Evolutionary conservation across 2,113 vertebrate species (phyloP).

Genomic region (Phalacrocorax pelagicus): DNA sequence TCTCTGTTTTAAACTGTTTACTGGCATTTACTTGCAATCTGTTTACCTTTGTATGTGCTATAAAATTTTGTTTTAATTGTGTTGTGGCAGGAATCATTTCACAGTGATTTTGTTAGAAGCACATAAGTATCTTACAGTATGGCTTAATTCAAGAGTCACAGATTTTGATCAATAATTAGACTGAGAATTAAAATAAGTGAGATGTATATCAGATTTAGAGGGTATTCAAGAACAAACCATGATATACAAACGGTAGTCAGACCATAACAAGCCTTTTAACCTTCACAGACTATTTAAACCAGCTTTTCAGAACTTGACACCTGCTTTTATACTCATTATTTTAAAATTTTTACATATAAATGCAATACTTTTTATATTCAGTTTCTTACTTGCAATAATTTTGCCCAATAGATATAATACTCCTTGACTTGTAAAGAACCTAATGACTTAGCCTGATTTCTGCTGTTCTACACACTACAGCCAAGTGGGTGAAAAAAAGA

Average conservation of each 20-base stretch:
- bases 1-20: slow-evolving; percentile 72
- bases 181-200: slow-evolving; percentile 27
- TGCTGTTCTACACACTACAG: slow-evolving; percentile 58
- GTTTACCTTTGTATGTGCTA: slow-evolving; percentile 56
- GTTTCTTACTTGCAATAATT: slow-evolving; percentile 37
- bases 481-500: slow-evolving; percentile 23
- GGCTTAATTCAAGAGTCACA: slow-evolving; percentile 46
- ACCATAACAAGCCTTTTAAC: slow-evolving; percentile 26
- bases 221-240: slow-evolving; percentile 22
- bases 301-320: slow-evolving; percentile 45
- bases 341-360: slow-evolving; percentile 54
- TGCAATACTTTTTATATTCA: slow-evolving; percentile 58
- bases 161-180: slow-evolving; percentile 25
- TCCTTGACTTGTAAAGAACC: slow-evolving; percentile 50
- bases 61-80: slow-evolving; percentile 24
- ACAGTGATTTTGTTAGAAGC: slow-evolving; percentile 48
- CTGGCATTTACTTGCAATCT: slow-evolving; percentile 65
- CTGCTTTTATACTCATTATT: slow-evolving; percentile 46
- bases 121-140: background rate
- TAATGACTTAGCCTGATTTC: slow-evolving; percentile 9
- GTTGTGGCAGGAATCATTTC: slow-evolving; percentile 33
- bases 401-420: slow-evolving; percentile 20
- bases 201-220: background rate
- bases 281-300: slow-evolving; percentile 43
- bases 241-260: background rate